phyloP scores from a whole-genome alignment of 2,113 vertebrate genomes.

The Gallinago undulata region DNA sequence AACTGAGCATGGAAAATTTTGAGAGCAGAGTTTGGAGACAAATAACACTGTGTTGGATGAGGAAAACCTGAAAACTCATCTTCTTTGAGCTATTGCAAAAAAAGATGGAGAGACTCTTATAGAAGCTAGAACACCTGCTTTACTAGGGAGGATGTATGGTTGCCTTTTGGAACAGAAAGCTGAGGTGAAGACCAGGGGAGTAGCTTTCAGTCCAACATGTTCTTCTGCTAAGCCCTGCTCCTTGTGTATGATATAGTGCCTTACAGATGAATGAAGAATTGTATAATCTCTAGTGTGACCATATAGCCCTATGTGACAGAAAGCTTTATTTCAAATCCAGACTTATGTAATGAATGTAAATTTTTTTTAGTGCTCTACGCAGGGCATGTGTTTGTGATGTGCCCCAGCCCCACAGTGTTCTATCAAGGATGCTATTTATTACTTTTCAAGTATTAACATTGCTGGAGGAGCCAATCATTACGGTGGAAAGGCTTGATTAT shows the following conservation, averaged over 20 bases:
- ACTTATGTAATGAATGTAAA: background rate
- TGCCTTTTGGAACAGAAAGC: background rate
- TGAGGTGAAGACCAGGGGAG: background rate
- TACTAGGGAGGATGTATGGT: background rate
- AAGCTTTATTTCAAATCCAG: background rate
- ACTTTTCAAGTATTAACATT: background rate
- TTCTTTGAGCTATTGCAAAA: background rate
- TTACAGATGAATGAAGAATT: background rate
- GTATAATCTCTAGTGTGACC: background rate
- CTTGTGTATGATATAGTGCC: background rate
- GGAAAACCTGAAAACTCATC: background rate
- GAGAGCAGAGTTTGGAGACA: background rate
- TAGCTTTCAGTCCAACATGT: background rate
- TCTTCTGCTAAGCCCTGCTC: background rate
- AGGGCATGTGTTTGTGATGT: too few species aligned
- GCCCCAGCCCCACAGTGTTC: background rate
- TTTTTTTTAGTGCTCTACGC: background rate
- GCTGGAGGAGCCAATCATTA: background rate
- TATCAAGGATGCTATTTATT: background rate
- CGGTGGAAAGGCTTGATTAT: background rate
- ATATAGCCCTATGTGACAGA: background rate
- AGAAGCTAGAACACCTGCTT: background rate
- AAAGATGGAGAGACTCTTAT: background rate
- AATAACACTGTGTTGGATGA: background rate
- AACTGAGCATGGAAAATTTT: background rate